phyloP scores from a whole-genome alignment of 2,888 invertebrate species.

The Patella pellucida region DNA sequence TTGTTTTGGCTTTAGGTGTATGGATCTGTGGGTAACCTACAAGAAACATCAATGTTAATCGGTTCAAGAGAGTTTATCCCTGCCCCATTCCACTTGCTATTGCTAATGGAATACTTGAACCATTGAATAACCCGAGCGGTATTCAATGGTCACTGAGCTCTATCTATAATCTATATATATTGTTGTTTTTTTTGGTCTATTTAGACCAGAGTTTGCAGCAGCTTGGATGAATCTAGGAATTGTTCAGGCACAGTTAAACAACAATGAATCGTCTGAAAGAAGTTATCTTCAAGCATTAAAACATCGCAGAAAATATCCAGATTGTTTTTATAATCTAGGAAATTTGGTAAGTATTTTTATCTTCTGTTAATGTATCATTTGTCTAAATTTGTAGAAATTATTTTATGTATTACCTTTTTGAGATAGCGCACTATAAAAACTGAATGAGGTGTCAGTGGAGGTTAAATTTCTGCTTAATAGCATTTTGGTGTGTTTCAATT shows the following conservation, averaged over 20 bases:
- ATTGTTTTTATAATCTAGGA: constrained; percentile 94
- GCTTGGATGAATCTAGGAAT: constrained; percentile 99
- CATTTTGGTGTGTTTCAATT: too few relatives aligned
- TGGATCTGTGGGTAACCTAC: too few relatives aligned
- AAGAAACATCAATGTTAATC: too few relatives aligned
- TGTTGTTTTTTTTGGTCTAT: background rate
- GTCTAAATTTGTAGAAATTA: background rate
- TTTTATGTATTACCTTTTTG: background rate
- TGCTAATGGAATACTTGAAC: too few relatives aligned
- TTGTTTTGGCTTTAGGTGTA: too few relatives aligned
- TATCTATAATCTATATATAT: background rate
- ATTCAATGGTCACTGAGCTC: too few relatives aligned
- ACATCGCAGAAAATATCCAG: constrained; percentile 86
- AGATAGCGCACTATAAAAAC: too few relatives aligned
- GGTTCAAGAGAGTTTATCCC: too few relatives aligned
- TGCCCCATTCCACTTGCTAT: too few relatives aligned
- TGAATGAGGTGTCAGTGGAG: too few relatives aligned
- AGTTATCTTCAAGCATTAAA: constrained; percentile 86
- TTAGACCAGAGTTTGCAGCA: constrained; percentile 88
- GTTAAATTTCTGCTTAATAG: too few relatives aligned
- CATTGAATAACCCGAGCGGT: too few relatives aligned
- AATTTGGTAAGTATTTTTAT: constrained; percentile 80
- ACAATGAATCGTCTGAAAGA: constrained; percentile 80
- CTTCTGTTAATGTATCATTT: background rate
- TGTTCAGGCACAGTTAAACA: constrained; percentile 82